Evolutionary conservation across 2,888 invertebrate genomes (phyloP).

Genomic region (Erebia palarica): DNA sequence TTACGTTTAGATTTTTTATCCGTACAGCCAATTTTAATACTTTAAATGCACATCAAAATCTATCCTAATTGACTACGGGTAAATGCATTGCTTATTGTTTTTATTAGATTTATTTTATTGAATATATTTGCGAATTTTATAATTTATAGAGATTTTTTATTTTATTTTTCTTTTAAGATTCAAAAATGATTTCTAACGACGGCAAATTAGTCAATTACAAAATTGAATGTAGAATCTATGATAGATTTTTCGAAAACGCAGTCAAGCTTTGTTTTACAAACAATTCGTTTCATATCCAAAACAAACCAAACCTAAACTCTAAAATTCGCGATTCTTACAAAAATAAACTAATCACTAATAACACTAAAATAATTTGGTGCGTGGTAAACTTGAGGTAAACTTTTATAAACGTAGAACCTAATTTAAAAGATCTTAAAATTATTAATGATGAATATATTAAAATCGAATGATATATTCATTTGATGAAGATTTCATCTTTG

Average conservation of each 20-base stretch:
- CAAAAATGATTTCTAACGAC: too few species aligned
- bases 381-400: slow-evolving; percentile 81
- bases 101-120: background rate
- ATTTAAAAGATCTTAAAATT: slow-evolving; percentile 44
- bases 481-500: slow-evolving; percentile 80
- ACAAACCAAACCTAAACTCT: slow-evolving; percentile 28
- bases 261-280: slow-evolving; percentile 7
- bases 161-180: too few species aligned
- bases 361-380: slow-evolving; percentile 71
- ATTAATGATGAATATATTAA: slow-evolving; percentile 48
- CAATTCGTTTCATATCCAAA: slow-evolving; percentile 19
- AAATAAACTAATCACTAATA: slow-evolving; percentile 64
- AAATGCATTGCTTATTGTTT: background rate
- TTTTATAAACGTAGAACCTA: slow-evolving; percentile 49
- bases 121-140: too few species aligned
- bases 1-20: slow-evolving; percentile 16
- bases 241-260: background rate
- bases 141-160: too few species aligned
- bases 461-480: slow-evolving; percentile 71
- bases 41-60: slow-evolving; percentile 25
- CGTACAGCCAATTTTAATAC: slow-evolving; percentile 45
- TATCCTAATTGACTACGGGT: slow-evolving; percentile 9
- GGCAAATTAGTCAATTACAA: background rate
- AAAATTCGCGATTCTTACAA: slow-evolving; percentile 45
- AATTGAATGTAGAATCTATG: background rate